A percentile compares a stretch with the other conserved stretches of the same genome.
phyloP scores from a whole-genome alignment of 2,888 invertebrate species.

The Plagiodera versicolora region DNA sequence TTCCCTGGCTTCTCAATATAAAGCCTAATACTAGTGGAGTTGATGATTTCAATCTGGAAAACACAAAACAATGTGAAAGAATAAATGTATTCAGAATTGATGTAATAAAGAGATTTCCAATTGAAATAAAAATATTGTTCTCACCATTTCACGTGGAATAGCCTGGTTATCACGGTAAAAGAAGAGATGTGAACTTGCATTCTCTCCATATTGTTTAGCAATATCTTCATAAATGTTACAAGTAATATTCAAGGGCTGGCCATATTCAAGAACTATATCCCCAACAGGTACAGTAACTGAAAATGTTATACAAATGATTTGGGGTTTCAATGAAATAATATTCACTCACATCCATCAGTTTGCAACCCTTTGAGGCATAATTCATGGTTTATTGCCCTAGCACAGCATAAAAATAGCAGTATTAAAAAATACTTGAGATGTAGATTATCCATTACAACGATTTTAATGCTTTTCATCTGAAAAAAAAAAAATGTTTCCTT shows the following conservation, averaged over 20 bases:
- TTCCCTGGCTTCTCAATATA: slow-evolving; percentile 60
- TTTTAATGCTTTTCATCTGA: slow-evolving; percentile 9
- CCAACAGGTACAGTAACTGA: slow-evolving; percentile 50
- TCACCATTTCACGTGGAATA: slow-evolving; percentile 48
- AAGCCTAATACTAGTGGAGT: slow-evolving; percentile 65
- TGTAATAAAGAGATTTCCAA: too few species aligned
- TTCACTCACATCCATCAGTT: slow-evolving; percentile 27
- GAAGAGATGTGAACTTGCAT: slow-evolving; percentile 56
- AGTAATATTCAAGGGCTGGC: slow-evolving; percentile 64
- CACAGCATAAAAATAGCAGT: slow-evolving; percentile 18
- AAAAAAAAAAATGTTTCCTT: slow-evolving; percentile 11
- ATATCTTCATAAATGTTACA: slow-evolving; percentile 62
- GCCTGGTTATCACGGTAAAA: slow-evolving; percentile 54
- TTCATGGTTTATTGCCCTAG: neutral
- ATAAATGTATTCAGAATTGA: too few species aligned
- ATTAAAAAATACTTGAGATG: slow-evolving; percentile 15
- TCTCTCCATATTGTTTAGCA: slow-evolving; percentile 54
- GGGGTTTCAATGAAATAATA: neutral
- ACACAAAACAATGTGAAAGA: neutral
- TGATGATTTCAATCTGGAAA: slow-evolving; percentile 58
- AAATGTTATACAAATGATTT: slow-evolving; percentile 20
- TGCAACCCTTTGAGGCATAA: slow-evolving; percentile 1
- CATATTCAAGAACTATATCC: slow-evolving; percentile 59
- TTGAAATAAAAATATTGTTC: neutral
- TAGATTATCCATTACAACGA: slow-evolving; percentile 17